phyloP scores from a whole-genome alignment of 2,113 vertebrate genomes.

The Paratilapia polleni region DNA sequence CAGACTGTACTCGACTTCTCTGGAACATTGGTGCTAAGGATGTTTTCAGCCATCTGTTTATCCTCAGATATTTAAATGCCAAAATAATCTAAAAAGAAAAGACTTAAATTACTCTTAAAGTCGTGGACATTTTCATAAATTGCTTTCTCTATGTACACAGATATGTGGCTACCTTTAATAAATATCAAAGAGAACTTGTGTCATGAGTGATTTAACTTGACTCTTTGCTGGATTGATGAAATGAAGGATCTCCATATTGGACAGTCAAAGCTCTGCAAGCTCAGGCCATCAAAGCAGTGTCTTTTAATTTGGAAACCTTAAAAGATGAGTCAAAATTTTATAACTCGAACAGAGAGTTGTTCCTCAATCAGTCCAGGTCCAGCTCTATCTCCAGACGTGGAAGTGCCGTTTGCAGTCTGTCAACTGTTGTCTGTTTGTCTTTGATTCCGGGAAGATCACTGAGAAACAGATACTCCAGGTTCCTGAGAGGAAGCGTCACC shows the following conservation, averaged over 20 bases:
- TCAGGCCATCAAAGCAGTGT: too few species aligned
- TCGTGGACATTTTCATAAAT: conserved; percentile 1
- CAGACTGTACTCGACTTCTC: conserved; percentile 21
- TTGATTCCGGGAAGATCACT: conserved; percentile 91
- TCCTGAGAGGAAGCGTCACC: conserved; percentile 77
- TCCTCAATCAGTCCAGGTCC: conserved; percentile 72
- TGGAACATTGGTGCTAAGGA: conserved; percentile 72
- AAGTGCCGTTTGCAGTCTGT: conserved; percentile 83
- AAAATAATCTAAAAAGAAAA: conserved; percentile 63
- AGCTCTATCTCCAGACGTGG: conserved; percentile 85
- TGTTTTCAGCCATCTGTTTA: conserved; percentile 51
- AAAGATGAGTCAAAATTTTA: not conserved
- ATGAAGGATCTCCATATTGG: not conserved
- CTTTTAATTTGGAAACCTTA: not conserved
- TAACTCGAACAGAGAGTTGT: not conserved
- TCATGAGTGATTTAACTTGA: not conserved
- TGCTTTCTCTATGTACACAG: conserved; percentile 27
- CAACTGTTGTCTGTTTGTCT: conserved; percentile 81
- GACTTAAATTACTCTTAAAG: not conserved
- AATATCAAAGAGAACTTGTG: conserved; percentile 6
- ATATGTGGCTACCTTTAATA: conserved; percentile 32
- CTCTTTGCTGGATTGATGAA: not conserved
- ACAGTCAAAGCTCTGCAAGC: not conserved
- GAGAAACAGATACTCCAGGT: conserved; percentile 89
- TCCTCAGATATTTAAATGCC: conserved; percentile 70